phyloP scores from a whole-genome alignment of 2,888 invertebrate genomes.

The Melangyna quadrimaculata region DNA sequence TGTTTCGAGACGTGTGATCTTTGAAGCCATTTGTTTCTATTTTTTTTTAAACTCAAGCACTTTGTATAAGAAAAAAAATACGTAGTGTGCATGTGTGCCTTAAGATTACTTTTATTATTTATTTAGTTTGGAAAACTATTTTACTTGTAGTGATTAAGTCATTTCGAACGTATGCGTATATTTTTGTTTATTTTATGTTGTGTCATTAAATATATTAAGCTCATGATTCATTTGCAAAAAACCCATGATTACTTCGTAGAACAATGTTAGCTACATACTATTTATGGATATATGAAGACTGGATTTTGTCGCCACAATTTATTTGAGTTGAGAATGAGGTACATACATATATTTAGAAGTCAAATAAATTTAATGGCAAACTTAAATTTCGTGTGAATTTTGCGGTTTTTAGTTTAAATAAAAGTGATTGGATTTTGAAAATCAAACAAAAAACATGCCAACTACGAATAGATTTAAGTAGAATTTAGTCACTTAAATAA shows the following conservation, averaged over 20 bases:
- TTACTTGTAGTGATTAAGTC: constrained; percentile 13
- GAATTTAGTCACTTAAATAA: no score
- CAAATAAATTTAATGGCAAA: no score
- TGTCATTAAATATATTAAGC: constrained; percentile 30
- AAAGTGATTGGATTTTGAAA: no score
- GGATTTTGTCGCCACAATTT: not conserved
- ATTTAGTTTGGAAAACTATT: not conserved
- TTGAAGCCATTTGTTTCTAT: constrained; percentile 47
- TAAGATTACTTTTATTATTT: not conserved
- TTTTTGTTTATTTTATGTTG: constrained; percentile 2
- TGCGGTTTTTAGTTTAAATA: no score
- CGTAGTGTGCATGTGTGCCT: not conserved
- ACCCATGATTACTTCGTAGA: not conserved
- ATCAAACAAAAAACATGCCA: no score
- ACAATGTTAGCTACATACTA: not conserved
- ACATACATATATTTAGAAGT: no score
- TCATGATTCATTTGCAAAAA: not conserved
- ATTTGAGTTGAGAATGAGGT: no score
- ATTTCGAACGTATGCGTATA: constrained; percentile 53
- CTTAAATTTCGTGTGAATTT: no score
- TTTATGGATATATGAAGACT: not conserved
- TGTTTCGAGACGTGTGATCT: constrained; percentile 62
- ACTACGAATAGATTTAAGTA: no score
- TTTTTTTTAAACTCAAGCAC: constrained; percentile 34
- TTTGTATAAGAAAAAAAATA: not conserved